A percentile compares a stretch with the other conserved stretches of the same genome.
phyloP scores from a whole-genome alignment of 2,113 vertebrate species.

The Dipodomys ordii region DNA sequence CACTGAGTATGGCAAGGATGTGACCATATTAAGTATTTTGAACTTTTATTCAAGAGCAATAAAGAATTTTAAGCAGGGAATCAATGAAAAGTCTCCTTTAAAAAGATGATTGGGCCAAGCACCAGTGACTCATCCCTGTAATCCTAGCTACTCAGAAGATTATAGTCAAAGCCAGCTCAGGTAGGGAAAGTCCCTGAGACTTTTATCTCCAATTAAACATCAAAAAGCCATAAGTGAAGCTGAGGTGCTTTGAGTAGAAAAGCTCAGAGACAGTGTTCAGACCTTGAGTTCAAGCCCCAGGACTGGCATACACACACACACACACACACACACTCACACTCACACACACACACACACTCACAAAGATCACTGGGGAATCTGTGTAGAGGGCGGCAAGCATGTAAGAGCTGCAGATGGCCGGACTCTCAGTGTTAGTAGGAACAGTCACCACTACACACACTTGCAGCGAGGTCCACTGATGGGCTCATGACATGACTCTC shows the following conservation, averaged over 20 bases:
- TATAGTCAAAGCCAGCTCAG: no score
- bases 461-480: not conserved
- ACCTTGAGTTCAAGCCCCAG: no score
- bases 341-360: no score
- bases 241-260: no score
- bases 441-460: not conserved
- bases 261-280: no score
- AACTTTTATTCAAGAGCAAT: not conserved
- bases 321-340: no score
- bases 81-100: not conserved
- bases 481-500: not conserved
- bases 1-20: not conserved
- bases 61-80: not conserved
- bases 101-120: not conserved
- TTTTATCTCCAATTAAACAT: no score
- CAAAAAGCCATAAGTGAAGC: no score
- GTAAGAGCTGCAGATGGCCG: no score
- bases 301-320: no score
- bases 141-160: no score
- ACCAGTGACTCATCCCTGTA: not conserved
- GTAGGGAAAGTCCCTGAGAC: no score
- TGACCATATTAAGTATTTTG: not conserved
- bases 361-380: not conserved
- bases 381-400: not conserved
- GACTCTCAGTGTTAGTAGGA: not conserved